Evolutionary conservation across 2,888 invertebrate genomes (phyloP), one percentile per base, ranked within the genome.

Genomic region (Acanthosepion lycidas): DNA sequence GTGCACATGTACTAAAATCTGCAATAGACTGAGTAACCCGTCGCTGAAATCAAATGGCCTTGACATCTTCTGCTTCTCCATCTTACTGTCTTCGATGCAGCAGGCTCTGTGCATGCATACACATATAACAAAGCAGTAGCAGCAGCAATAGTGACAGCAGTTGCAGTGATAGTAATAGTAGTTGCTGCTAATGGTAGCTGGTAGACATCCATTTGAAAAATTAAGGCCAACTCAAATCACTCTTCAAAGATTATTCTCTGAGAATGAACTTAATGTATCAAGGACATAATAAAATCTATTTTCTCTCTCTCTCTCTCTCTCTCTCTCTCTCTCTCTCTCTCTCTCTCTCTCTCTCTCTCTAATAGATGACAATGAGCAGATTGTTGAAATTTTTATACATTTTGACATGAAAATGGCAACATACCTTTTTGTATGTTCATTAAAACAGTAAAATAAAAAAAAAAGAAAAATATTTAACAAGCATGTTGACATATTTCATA

Each of bases 21-120:
- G 93, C 93, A 93, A 93, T 28, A 93, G 53, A 93, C 93, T 93
- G 93, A 93, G n/a, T 93, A 93, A 93, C 93, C 93, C n/a, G 53
- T 53, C 93, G 6, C 51, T 33, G 78, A n/a, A 78, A 33, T 33
- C n/a, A 93, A 18, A 51, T 26, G 28, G 49, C 93, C 53, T 49
- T 93, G n/a, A 93, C 93, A 28, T 93, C 53, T 28, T 51, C n/a
- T 23, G 23, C 49, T 49, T 93, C 49, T 51, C 92, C n/a, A 28
- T 53, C n/a, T 53, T 51, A 23, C 59, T 59, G 59, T 59, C 23
- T 55, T 59, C 23, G 59, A 59, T 59, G 59, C 23, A 6, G 93
- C 49, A 28, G 20, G 48, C n/a, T n/a, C 5, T 78, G n/a, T 78
- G n/a, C 78, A 78, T n/a, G 78, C 78, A 78, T 33, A 15, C n/a